phyloP scores from a whole-genome alignment of 2,797 vertebrate species.

The Zalophus californianus region DNA sequence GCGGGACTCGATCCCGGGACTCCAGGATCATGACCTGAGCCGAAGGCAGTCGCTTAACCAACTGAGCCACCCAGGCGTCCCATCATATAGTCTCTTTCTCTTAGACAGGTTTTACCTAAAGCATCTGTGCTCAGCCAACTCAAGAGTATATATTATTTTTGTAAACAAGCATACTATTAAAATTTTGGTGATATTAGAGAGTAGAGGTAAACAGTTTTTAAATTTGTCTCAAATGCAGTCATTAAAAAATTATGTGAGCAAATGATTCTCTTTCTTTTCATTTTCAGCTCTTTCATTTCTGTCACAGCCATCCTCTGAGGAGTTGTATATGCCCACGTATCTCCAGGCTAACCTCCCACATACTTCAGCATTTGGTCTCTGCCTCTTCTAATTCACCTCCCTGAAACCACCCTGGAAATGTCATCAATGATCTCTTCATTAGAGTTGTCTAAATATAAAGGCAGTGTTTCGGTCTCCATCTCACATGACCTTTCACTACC shows the following conservation, averaged over 20 bases:
- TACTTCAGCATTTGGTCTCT: not conserved
- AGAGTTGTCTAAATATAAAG: not conserved
- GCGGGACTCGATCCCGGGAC: too few species aligned
- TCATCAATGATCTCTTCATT: not conserved
- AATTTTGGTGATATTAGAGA: not conserved
- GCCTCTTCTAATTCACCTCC: not conserved
- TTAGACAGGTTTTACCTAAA: not conserved
- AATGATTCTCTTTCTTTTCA: not conserved
- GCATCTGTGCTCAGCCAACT: not conserved
- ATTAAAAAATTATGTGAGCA: not conserved
- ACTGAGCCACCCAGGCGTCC: too few species aligned
- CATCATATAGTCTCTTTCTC: not conserved
- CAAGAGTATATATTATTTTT: not conserved
- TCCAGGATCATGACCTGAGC: too few species aligned
- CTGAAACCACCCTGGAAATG: not conserved
- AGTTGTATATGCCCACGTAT: not conserved
- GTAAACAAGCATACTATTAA: constrained; percentile 2
- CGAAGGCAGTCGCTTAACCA: too few species aligned
- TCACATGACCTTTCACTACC: not conserved
- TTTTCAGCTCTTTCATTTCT: not conserved
- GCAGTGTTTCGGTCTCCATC: not conserved
- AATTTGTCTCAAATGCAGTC: not conserved
- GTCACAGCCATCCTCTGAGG: not conserved
- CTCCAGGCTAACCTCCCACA: not conserved
- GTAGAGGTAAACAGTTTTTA: not conserved